Base-by-base conservation (phyloP, 2,113 vertebrate species). In the Coptodon bakossiorum region DNA sequence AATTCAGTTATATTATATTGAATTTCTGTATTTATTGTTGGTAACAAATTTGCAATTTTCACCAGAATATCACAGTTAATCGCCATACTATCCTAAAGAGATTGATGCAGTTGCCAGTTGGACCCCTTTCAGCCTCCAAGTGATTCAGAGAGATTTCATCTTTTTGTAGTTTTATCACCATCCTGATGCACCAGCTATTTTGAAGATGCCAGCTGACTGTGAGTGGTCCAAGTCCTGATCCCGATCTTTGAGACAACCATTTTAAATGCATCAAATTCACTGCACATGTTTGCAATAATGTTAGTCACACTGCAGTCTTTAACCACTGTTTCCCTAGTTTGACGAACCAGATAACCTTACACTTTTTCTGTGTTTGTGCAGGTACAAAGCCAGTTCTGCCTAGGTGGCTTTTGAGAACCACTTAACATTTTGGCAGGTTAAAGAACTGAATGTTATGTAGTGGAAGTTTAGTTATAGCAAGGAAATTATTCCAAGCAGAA, bases 191-290 rank as follows among this genome's bases (percentile, higher is more conserved):
- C 24, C 43, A 48, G 6, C 24, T 76, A 24, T 24, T 29, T 76
- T 76, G 6, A 76, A 48, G 9, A 76, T 2, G 24, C 6, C 40
- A 73, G 14, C 14, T 73, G 22, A 73, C 14, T 48, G 68, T 27
- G 68, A 45, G 13, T 45, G 38, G 38, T 27, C 22, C 2, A 24
- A 45, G 22, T 17, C 22, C 68, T 1, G 24, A 4, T 76, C 40
- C 40, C 6, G 9, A 17, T 11, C 38, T 76, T 76, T 3, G 14
- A 76, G 9, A 17, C 0, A 0, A 11, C 14, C 9, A 76, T 48
- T 76, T 76, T 29, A 19, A 76, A 76, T 40, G 36, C 66, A 43
- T 24, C 36, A 71, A 71, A 2, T 76, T 76, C 71, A 5, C 43
- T 76, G 24, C 71, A 48, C 71, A 5, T 2, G 1, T 45, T 48